Base-by-base conservation (phyloP, 2,888 invertebrate genomes). In the Cyclophora punctaria region DNA sequence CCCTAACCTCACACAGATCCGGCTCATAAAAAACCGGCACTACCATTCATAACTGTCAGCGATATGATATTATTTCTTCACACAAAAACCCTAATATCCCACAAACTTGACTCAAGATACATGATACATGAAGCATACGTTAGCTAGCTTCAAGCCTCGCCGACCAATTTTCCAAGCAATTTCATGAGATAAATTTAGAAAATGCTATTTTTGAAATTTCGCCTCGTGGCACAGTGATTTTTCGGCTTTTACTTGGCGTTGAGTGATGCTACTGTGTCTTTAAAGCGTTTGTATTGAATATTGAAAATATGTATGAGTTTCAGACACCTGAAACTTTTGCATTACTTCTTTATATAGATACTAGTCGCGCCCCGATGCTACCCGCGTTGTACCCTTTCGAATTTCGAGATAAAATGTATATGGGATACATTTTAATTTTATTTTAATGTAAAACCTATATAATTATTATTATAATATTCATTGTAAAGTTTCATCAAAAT, bases 151-250 rank as follows among this genome's bases (percentile, higher is more conserved):
- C 68, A 60, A 60, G 63, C 68, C 57, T 47, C 60, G 58, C 60
- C 59, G 62, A 58, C 57, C 68, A 71, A 71, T 71, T 71, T 71
- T 63, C 68, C 66, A 60, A 60, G 61, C 68, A 66, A 71, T 71
- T 71, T 71, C 63, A 58, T 54, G 61, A 66, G 62, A 64, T 63
- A 69, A 63, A 67, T 69, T 69, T 59, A 48, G 58, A 65, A 67
- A 69, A 64, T 59, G 59, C 59, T 59, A 65, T 68, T 65, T 67
- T 68, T 59, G 60, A 68, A 69, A 59, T 62, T 63, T 60, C 49
- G 34, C 47, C 20, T 46, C 45, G 50, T 49, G 58, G 50, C 56
- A 33, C 50, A 52, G 59, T 63, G 57, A 66, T 66, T 66, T 61
- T 61, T 61, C 59, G 55, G 51, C 55, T 58, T 50, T 56, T 53